Evolutionary conservation across 2,888 invertebrate species (phyloP), one percentile per base, ranked within the genome.

Genomic region (Caenorhabditis macrosperma): DNA sequence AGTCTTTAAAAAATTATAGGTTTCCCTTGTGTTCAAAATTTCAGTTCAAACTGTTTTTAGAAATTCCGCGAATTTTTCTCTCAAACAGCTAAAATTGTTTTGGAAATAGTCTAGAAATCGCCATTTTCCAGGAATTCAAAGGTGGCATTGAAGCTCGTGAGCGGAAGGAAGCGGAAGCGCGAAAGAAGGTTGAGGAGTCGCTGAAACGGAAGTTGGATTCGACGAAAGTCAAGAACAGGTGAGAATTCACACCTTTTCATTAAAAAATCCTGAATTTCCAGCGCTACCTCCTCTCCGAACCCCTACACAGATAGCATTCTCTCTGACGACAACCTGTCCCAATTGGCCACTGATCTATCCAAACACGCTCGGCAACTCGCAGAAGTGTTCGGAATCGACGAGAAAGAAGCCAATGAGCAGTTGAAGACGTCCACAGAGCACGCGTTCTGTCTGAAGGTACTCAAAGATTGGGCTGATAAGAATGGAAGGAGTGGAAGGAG

Each of bases 121-220:
- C 2, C 20, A 30, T 41, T 33, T 72, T 60, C 12, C 50, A 80
- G 79, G 81, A 78, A 41, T 82, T 82, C 66, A 74, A 74, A 44
- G 48, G 7, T 7, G 67, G 55, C 2, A 69, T 80, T n/a, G 55
- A 22, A 9, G 81, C 71, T 6, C 28, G 82, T 38, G 82, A 82
- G 48, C 30, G 57, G 33, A 71, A 66, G 24, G 81, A 78, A 28
- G 78, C 78, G 20, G 81, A 78, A 22, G 81, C 82, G 33, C 55
- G 79, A 66, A 82, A 76, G 33, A 69, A 81, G 60, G 77, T 68
- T 46, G 72, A 78, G 63, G 77, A 77, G 30, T 77, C 67, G 61
- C 57, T 78, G 55, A 75, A 55, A 63, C 69, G 77, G 41, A 82
- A 79, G 57, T 44, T 69, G 48, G 79, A 71, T 46, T 24, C 57